Base-by-base conservation (phyloP, 2,888 invertebrate species). In the Yponomeuta cagnagella region DNA sequence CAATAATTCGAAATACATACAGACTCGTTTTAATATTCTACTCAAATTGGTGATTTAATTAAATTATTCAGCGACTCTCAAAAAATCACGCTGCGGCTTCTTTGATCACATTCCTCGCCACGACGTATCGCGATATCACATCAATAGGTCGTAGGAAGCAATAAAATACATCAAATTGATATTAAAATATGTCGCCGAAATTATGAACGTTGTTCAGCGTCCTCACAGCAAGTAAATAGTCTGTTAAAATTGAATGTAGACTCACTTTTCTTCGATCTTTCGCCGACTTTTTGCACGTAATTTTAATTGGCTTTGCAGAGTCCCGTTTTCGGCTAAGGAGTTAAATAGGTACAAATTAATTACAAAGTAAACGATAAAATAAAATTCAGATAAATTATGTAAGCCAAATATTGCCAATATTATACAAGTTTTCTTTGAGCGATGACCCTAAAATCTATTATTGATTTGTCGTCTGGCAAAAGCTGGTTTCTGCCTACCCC, bases 111-210 rank as follows among this genome's bases (percentile, higher is more conserved):
- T 68, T 68, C 52, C 23, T n/a, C 23, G 68, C 43, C 43, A 68
- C 43, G 4, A n/a, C 52, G 3, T 52, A 68, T 68, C 68, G 23
- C 48, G 33, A 65, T 31, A 52, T 37, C 23, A 31, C 30, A 52
- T 52, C 68, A 31, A 68, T 68, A 68, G 37, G 23, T 58, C 66
- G 69, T 69, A 72, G 71, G 72, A 72, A 72, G 70, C 68, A 64
- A 71, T 74, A 73, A 74, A 74, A 58, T 72, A 74, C 12, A 65
- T 31, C 33, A 65, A 33, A 65, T 71, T 58, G 68, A 73, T 71
- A 73, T 72, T 71, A 70, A 72, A 58, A 70, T 43, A 71, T 68
- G 68, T 68, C 68, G 52, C 48, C 68, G 52, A 30, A 30, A 68
- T 48, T 48, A 48, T 12, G 33, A 10, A 52, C 68, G 52, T 52